Conservation (phyloP, 2,113 vertebrate species). For the Loxodonta africana region DNA sequence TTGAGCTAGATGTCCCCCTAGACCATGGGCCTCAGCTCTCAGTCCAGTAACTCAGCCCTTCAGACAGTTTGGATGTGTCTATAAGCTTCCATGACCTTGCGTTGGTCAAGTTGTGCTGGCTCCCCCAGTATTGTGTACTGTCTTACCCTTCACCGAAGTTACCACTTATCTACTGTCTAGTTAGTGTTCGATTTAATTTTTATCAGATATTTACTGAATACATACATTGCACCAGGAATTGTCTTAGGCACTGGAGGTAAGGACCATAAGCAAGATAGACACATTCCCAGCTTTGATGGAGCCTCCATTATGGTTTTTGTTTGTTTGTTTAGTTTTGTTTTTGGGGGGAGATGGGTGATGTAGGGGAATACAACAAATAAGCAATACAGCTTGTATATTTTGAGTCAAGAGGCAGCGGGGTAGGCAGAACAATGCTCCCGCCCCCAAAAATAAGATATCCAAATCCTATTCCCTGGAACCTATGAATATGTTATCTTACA, state of each 20-base stretch:
- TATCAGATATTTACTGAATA: neutral
- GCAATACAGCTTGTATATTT: neutral
- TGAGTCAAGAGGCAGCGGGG: neutral
- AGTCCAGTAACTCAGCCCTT: too few relatives aligned
- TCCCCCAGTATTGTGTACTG: too few relatives aligned
- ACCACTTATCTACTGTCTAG: too few relatives aligned
- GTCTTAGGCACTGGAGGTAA: neutral
- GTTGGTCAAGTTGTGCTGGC: too few relatives aligned
- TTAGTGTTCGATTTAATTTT: neutral
- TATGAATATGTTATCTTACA: neutral
- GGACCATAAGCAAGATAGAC: neutral
- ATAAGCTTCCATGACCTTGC: too few relatives aligned
- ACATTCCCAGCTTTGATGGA: neutral
- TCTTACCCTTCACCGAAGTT: too few relatives aligned
- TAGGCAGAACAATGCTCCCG: neutral
- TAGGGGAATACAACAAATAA: neutral
- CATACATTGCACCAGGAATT: neutral
- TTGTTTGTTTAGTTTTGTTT: too few relatives aligned
- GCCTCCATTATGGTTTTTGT: neutral
- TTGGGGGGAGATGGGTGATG: neutral
- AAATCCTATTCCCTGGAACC: neutral
- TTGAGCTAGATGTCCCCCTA: too few relatives aligned
- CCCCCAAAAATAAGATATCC: neutral
- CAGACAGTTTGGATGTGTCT: too few relatives aligned
- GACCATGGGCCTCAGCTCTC: too few relatives aligned